Percentiles rank a stretch among this genome's conserved stretches.
phyloP scores from a whole-genome alignment of 2,113 vertebrate genomes.

The Tachysurus vachellii region DNA sequence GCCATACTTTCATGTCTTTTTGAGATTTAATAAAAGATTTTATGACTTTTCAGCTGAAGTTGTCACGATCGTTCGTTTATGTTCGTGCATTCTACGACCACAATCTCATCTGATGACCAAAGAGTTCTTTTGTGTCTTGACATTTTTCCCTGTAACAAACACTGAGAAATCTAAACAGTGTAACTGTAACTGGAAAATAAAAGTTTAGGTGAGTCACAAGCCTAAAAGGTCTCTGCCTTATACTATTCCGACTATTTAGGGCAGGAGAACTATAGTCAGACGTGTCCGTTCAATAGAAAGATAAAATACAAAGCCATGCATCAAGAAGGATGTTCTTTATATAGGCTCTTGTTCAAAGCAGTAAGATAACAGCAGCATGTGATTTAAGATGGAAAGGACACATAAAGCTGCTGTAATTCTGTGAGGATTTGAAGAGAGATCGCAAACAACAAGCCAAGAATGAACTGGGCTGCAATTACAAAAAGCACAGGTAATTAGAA shows the following conservation, averaged over 20 bases:
- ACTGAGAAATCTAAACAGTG: background rate
- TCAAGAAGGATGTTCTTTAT: slow-evolving; percentile 16
- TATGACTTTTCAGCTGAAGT: background rate
- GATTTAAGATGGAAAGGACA: slow-evolving; percentile 29
- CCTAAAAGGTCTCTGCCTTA: background rate
- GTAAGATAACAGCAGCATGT: background rate
- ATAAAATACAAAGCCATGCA: slow-evolving; percentile 7
- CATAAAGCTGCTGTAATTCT: slow-evolving; percentile 6
- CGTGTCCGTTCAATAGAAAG: background rate
- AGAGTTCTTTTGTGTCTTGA: background rate
- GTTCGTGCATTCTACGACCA: background rate
- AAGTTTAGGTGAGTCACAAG: slow-evolving; percentile 1
- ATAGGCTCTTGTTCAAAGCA: slow-evolving; percentile 15
- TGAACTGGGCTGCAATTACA: background rate
- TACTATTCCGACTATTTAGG: background rate
- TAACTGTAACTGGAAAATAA: background rate
- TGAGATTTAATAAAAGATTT: background rate
- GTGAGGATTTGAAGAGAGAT: background rate
- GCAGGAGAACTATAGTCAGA: background rate
- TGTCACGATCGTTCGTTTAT: background rate
- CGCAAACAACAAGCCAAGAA: slow-evolving; percentile 28
- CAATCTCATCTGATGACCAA: background rate
- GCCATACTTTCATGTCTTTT: background rate
- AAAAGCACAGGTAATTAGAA: slow-evolving; percentile 32
- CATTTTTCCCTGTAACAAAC: background rate